Percentiles rank a stretch among this genome's conserved stretches.
Evolutionary conservation across 2,797 vertebrate genomes (phyloP).

Genomic region (Chloroceryle inda): DNA sequence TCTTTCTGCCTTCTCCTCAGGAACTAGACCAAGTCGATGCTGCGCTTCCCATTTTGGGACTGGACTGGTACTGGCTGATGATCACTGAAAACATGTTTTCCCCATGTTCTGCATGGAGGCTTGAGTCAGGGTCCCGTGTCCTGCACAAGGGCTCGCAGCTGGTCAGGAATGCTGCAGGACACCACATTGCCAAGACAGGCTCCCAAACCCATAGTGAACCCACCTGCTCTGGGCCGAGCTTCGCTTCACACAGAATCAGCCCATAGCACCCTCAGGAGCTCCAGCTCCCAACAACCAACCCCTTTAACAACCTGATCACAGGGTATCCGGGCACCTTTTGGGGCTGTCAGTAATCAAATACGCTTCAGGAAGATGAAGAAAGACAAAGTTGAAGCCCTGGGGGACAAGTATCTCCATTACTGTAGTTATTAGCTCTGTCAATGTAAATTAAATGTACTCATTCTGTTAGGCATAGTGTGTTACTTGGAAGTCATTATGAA

Average conservation of each 20-base stretch:
- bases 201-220: rapidly evolving
- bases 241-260: not conserved
- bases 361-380: not conserved
- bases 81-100: not conserved
- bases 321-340: not conserved
- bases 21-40: not conserved
- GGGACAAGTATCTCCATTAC: not conserved
- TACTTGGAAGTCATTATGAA: not conserved
- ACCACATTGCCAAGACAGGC: not conserved
- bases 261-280: not conserved
- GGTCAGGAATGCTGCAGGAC: not conserved
- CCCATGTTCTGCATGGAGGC: rapidly evolving
- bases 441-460: not conserved
- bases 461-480: not conserved
- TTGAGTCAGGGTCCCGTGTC: not conserved
- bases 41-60: rapidly evolving
- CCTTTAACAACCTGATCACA: not conserved
- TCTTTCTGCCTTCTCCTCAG: not conserved
- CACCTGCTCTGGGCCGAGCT: not conserved
- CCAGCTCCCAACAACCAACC: rapidly evolving
- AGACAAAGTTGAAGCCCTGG: not conserved
- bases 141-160: not conserved
- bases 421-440: not conserved
- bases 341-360: not conserved
- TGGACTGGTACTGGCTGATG: not conserved